Evolutionary conservation across 2,113 vertebrate species (phyloP).

Genomic region (Felis catus): F.catus_Fca126_mat1.0 CM031424.1:25823501-25824000

Average conservation of each 20-base stretch:
- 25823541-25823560: not conserved
- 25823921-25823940: not conserved
- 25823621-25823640: not conserved
- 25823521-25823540: slow-evolving; percentile 26
- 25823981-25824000: not conserved
- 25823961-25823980: not conserved
- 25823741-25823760: not conserved
- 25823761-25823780: not conserved
- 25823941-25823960: not conserved
- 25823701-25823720: not conserved
- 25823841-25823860: not conserved
- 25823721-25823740: not conserved
- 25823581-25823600: not conserved
- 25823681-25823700: not conserved
- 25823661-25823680: slow-evolving; percentile 8
- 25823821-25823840: not conserved
- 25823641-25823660: slow-evolving; percentile 32
- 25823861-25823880: not conserved
- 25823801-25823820: no score
- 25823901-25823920: not conserved
- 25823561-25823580: not conserved
- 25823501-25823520: slow-evolving; percentile 35
- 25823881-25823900: not conserved
- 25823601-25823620: not conserved
- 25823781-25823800: not conserved